phyloP scores from a whole-genome alignment of 2,113 vertebrate species.

The Eublepharis macularius region DNA sequence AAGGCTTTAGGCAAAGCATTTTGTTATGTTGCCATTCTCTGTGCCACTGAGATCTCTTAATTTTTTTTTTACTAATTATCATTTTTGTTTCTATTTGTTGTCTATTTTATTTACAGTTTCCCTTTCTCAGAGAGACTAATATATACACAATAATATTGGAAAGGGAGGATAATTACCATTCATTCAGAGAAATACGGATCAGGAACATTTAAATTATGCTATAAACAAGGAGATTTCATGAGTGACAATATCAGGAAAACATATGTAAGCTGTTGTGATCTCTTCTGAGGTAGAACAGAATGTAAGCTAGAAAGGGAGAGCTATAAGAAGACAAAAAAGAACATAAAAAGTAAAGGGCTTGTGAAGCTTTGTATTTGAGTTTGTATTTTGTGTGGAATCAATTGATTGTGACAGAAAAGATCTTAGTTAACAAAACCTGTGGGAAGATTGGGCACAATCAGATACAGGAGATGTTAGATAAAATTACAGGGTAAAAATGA shows the following conservation, averaged over 20 bases:
- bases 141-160: neutral
- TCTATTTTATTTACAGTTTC: no score
- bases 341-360: neutral
- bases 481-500: slow-evolving; percentile 14
- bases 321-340: neutral
- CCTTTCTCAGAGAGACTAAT: no score
- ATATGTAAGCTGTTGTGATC: neutral
- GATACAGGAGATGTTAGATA: neutral
- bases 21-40: neutral
- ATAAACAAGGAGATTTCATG: neutral
- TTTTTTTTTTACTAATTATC: neutral
- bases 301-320: neutral
- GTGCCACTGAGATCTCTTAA: neutral
- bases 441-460: neutral
- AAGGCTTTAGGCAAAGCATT: no score
- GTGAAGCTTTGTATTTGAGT: no score
- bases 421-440: neutral
- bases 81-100: no score
- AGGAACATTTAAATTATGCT: neutral
- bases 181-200: no score
- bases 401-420: no score
- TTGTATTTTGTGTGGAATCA: no score
- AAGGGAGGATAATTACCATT: neutral
- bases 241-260: no score
- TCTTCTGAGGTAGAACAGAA: neutral